Conservation (phyloP, 2,888 invertebrate species). For the Agrotis puta region DNA sequence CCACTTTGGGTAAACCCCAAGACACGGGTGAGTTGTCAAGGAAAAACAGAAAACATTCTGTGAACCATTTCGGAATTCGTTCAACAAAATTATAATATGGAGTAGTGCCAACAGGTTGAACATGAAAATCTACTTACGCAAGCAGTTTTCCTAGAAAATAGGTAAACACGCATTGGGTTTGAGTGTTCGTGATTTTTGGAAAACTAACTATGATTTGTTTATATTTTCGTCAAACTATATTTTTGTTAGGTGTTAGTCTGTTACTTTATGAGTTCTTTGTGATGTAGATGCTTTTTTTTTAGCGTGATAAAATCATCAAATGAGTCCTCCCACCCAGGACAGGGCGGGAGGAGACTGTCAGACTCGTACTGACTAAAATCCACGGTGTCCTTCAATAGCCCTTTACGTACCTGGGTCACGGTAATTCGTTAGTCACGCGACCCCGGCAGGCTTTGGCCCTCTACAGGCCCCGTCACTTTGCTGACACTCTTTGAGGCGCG, state of each 20-base stretch:
- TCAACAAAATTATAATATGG: slow-evolving; percentile 13
- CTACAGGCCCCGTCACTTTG: no score
- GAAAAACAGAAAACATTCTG: slow-evolving; percentile 16
- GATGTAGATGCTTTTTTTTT: not conserved
- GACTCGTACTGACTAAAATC: no score
- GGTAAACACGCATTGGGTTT: slow-evolving; percentile 6
- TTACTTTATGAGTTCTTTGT: slow-evolving; percentile 16
- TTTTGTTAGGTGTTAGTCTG: slow-evolving; percentile 15
- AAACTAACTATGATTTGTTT: slow-evolving; percentile 28
- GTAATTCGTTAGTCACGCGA: no score
- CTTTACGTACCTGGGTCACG: no score
- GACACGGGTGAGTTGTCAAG: not conserved
- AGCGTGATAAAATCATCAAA: no score
- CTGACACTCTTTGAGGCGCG: no score
- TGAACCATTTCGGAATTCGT: slow-evolving; percentile 8
- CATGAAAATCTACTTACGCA: slow-evolving; percentile 36
- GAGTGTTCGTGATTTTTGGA: slow-evolving; percentile 26
- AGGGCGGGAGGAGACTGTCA: no score
- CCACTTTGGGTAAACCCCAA: slow-evolving; percentile 19
- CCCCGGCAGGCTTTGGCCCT: no score
- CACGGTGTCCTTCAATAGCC: no score
- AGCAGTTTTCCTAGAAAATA: slow-evolving; percentile 36
- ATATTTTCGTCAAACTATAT: not conserved
- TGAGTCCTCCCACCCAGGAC: no score
- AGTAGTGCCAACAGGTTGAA: slow-evolving; percentile 41